Percentiles rank a stretch among this genome's conserved stretches.
phyloP scores from a whole-genome alignment of 2,888 invertebrate species.

The Thalpophila matura region DNA sequence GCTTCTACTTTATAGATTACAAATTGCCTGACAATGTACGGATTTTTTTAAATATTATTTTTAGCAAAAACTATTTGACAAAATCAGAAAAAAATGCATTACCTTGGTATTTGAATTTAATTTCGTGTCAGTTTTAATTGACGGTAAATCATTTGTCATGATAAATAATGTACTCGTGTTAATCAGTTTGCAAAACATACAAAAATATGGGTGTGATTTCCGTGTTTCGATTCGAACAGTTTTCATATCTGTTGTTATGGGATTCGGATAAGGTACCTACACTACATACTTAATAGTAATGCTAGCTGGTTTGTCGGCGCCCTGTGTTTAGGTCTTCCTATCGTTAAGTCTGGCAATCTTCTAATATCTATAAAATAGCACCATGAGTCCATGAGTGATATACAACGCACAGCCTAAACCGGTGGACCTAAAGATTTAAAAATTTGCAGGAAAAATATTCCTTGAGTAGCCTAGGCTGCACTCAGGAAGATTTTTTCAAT shows the following conservation, averaged over 20 bases:
- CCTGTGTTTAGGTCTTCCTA: not conserved
- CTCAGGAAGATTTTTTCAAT: too few relatives aligned
- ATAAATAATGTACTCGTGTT: not conserved
- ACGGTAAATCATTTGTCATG: not conserved
- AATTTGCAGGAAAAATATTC: too few relatives aligned
- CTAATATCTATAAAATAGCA: too few relatives aligned
- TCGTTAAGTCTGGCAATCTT: not conserved
- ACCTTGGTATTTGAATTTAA: too few relatives aligned
- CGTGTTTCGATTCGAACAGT: conserved; percentile 13
- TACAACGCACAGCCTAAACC: too few relatives aligned
- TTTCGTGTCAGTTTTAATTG: not conserved
- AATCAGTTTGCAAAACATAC: conserved; percentile 32
- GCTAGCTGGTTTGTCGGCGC: not conserved
- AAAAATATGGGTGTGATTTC: conserved; percentile 34
- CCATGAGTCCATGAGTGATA: too few relatives aligned
- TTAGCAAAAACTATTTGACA: not conserved
- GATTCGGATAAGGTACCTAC: conserved; percentile 4
- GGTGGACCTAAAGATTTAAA: too few relatives aligned
- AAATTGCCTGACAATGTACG: too few relatives aligned
- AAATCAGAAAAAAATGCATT: too few relatives aligned
- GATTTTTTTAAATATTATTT: too few relatives aligned
- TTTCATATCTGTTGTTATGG: conserved; percentile 1
- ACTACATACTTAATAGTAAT: not conserved
- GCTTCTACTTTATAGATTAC: too few relatives aligned
- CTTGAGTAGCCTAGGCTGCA: too few relatives aligned